phyloP scores from a whole-genome alignment of 2,797 vertebrate species.

The Chelmon rostratus region DNA sequence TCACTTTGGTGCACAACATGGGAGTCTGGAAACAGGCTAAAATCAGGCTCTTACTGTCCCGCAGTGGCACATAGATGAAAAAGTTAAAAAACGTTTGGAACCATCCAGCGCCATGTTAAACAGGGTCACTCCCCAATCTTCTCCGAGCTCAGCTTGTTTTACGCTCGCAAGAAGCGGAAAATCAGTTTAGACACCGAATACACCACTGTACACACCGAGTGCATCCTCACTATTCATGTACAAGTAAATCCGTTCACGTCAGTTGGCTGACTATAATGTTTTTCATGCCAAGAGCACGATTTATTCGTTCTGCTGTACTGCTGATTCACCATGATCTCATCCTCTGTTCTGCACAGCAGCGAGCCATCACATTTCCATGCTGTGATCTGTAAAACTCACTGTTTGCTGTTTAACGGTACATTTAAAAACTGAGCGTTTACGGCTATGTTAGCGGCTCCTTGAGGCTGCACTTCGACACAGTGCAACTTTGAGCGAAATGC shows the following conservation, averaged over 20 bases:
- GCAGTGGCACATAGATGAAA: not conserved
- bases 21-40: conserved; percentile 14
- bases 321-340: conserved; percentile 47
- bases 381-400: conserved; percentile 22
- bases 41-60: conserved; percentile 9
- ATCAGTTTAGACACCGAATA: conserved; percentile 7
- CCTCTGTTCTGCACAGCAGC: conserved; percentile 33
- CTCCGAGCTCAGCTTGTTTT: conserved; percentile 5
- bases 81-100: not conserved
- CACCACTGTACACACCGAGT: not conserved
- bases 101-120: conserved; percentile 11
- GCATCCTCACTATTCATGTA: conserved; percentile 2
- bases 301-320: conserved; percentile 34
- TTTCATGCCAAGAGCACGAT: conserved; percentile 38
- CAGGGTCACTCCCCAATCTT: not conserved
- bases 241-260: conserved; percentile 51
- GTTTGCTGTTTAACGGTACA: conserved; percentile 36
- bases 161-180: not conserved
- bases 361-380: conserved; percentile 35
- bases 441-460: not conserved
- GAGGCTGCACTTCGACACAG: not conserved
- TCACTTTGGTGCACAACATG: not conserved
- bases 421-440: not conserved
- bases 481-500: not conserved
- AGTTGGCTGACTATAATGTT: conserved; percentile 24